These are phyloP conservation scores for Crypturellus undulatus DNA, from an alignment of 2,113 vertebrate genomes.

Conservation along the genomic window DNA sequence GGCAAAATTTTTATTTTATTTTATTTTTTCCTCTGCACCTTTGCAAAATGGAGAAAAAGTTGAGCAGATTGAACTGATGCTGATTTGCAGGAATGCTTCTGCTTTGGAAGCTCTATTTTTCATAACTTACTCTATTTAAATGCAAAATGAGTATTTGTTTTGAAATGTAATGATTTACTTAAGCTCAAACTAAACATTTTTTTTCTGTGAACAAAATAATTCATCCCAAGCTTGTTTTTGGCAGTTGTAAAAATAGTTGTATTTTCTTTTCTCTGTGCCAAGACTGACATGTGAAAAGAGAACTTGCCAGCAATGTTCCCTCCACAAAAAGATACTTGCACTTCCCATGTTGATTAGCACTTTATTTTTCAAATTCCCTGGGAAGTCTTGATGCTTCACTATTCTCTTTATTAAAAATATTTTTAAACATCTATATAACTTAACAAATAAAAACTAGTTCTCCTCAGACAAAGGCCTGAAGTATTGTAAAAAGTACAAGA, in stretches of 20 bases:
- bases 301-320: slow-evolving; percentile 3
- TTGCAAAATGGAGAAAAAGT: neutral
- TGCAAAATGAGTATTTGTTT: neutral
- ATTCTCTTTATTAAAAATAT: neutral
- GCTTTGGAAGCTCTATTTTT: neutral
- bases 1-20: neutral
- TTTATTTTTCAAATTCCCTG: neutral
- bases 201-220: neutral
- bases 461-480: neutral
- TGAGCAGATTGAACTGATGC: neutral
- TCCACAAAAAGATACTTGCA: neutral
- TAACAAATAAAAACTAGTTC: too few relatives aligned
- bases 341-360: neutral
- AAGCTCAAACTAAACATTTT: neutral
- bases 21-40: neutral
- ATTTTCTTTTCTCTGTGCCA: neutral
- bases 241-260: slow-evolving; percentile 12
- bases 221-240: neutral
- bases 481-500: neutral
- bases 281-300: neutral
- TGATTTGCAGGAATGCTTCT: neutral
- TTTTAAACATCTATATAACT: neutral
- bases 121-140: neutral
- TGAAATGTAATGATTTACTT: neutral
- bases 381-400: neutral